These are phyloP conservation scores for Penaeus monodon DNA, from an alignment of 2,888 invertebrate species.

Conservation along the genomic window DNA sequence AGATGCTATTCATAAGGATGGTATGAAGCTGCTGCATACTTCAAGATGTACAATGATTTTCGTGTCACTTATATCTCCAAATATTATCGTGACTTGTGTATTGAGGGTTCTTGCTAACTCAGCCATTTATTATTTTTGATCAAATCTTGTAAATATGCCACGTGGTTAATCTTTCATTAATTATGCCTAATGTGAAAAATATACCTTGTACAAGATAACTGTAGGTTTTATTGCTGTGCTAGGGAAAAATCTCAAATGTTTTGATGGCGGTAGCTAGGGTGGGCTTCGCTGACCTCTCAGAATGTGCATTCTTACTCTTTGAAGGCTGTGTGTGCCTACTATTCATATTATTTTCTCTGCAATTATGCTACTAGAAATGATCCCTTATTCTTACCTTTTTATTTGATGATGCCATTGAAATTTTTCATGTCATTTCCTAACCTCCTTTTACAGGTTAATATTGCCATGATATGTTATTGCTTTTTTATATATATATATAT, in stretches of 20 bases:
- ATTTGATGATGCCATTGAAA: slow-evolving; percentile 37
- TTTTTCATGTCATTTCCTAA: slow-evolving; percentile 55
- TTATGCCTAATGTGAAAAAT: slow-evolving; percentile 50
- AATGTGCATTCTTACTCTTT: slow-evolving; percentile 62
- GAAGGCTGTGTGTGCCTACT: slow-evolving; percentile 47
- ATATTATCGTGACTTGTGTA: slow-evolving; percentile 26
- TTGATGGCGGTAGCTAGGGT: slow-evolving; percentile 35
- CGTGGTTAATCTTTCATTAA: slow-evolving; percentile 52
- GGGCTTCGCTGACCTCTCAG: slow-evolving; percentile 57
- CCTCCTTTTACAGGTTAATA: slow-evolving; percentile 59
- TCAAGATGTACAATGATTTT: slow-evolving; percentile 61
- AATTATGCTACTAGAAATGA: slow-evolving; percentile 16
- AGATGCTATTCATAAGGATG: slow-evolving; percentile 62
- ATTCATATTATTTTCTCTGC: slow-evolving; percentile 18
- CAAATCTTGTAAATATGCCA: slow-evolving; percentile 55
- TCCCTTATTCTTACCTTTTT: slow-evolving; percentile 33
- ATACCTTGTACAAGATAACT: slow-evolving; percentile 55
- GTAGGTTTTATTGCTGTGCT: slow-evolving; percentile 54
- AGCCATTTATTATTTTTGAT: slow-evolving; percentile 43
- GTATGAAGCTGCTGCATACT: slow-evolving; percentile 59
- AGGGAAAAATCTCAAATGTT: slow-evolving; percentile 34
- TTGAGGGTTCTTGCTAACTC: slow-evolving; percentile 38
- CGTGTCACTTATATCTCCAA: slow-evolving; percentile 53
- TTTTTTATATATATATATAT: slow-evolving; percentile 33
- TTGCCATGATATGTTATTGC: slow-evolving; percentile 44